Percentiles rank a stretch among this genome's conserved stretches.
phyloP scores from a whole-genome alignment of 2,113 vertebrate species.

The Chaetura pelagica region DNA sequence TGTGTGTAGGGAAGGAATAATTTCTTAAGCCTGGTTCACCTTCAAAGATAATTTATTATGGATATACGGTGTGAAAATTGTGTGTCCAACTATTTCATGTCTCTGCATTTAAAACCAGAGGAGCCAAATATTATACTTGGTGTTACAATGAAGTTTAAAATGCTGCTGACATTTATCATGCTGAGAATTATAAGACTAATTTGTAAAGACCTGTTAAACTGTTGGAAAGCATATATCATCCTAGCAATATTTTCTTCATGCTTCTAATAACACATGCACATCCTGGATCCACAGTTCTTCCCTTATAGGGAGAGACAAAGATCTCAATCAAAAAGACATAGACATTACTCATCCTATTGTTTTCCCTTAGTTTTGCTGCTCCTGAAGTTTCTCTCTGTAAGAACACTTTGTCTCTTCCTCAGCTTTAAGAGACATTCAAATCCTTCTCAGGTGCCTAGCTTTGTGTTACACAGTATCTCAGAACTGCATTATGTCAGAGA shows the following conservation, averaged over 20 bases:
- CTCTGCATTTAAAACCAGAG: background rate
- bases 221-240: background rate
- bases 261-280: background rate
- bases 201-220: background rate
- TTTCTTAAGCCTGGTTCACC: constrained; percentile 2
- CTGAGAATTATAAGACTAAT: background rate
- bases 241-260: background rate
- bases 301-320: background rate
- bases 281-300: background rate
- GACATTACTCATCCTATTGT: background rate
- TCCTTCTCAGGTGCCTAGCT: background rate
- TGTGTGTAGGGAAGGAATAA: background rate
- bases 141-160: background rate
- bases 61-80: background rate
- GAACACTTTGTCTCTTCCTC: background rate
- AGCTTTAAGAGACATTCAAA: constrained; percentile 3
- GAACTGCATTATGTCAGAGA: background rate
- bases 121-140: background rate
- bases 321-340: background rate
- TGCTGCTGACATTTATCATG: background rate
- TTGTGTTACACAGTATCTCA: background rate
- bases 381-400: background rate
- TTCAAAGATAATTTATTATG: background rate
- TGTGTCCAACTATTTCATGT: background rate
- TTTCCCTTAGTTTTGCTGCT: background rate